Conservation (phyloP, 2,113 vertebrate species). For the Limanda limanda region DNA sequence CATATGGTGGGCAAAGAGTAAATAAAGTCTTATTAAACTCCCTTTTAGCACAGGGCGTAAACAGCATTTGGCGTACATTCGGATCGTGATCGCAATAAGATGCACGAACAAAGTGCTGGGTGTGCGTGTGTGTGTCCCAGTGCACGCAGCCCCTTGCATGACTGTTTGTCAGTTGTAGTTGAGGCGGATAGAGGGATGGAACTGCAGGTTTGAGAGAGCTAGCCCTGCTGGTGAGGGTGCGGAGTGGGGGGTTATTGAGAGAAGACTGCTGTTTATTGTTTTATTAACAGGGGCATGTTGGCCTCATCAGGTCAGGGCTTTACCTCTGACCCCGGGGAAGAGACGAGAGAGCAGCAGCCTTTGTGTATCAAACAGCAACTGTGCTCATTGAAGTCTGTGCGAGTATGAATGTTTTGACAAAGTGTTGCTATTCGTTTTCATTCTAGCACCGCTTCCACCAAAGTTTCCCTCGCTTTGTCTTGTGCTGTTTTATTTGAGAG, state of each 20-base stretch:
- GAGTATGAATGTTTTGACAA: constrained; percentile 22
- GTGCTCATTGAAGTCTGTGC: constrained; percentile 54
- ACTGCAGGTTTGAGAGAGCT: constrained; percentile 43
- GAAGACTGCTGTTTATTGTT: constrained; percentile 82
- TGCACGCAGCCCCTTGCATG: not conserved
- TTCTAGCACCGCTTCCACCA: not conserved
- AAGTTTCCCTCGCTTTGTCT: not conserved
- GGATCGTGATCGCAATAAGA: constrained; percentile 3
- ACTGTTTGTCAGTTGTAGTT: constrained; percentile 10
- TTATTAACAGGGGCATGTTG: constrained; percentile 81
- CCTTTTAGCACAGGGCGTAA: constrained; percentile 47
- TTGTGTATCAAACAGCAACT: constrained; percentile 51
- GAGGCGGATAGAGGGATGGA: constrained; percentile 36
- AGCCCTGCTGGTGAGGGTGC: constrained; percentile 29
- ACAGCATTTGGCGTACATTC: constrained; percentile 27
- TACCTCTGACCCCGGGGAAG: constrained; percentile 75
- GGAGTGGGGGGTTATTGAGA: constrained; percentile 62
- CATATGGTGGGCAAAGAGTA: constrained; percentile 76
- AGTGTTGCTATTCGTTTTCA: constrained; percentile 27
- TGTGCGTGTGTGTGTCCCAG: not conserved
- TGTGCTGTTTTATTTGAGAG: constrained; percentile 3
- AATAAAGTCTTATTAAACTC: constrained; percentile 75
- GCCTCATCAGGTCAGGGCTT: constrained; percentile 73
- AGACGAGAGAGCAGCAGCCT: constrained; percentile 53
- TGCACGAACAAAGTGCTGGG: constrained; percentile 2